Percentiles rank a stretch among this genome's conserved stretches.
These are phyloP conservation scores for Atractosteus spatula DNA, from an alignment of 2,113 vertebrate species.

Conservation along the genomic window DNA sequence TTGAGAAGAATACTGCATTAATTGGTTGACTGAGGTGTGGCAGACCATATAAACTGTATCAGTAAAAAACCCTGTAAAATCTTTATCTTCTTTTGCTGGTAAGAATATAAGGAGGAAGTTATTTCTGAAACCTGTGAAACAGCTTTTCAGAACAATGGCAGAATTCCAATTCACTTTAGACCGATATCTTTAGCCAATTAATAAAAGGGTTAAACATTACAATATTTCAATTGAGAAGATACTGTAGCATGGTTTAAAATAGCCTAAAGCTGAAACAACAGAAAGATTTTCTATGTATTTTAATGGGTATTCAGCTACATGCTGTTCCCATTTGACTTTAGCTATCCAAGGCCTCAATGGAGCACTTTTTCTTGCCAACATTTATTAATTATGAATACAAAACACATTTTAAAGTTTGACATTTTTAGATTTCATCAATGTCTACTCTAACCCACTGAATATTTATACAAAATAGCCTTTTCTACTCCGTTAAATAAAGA, in stretches of 20 bases:
- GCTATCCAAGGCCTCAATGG: slow-evolving; percentile 11
- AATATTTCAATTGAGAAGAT: background rate
- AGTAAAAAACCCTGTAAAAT: background rate
- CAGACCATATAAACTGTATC: background rate
- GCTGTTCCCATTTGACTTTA: slow-evolving; percentile 17
- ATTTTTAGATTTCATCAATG: slow-evolving; percentile 37
- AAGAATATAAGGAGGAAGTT: background rate
- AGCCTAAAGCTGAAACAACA: slow-evolving; percentile 10
- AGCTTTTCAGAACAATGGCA: no score
- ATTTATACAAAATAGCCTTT: slow-evolving; percentile 23
- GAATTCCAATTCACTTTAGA: background rate
- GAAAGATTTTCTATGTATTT: background rate
- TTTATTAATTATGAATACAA: slow-evolving; percentile 37
- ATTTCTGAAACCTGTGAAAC: no score
- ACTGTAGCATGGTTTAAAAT: background rate
- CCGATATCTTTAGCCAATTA: background rate
- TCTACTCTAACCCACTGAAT: slow-evolving; percentile 17
- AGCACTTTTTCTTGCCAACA: slow-evolving; percentile 26
- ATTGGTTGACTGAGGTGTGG: background rate
- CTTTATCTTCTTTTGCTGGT: background rate
- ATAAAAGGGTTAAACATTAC: background rate
- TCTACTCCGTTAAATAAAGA: slow-evolving; percentile 35
- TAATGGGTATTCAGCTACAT: slow-evolving; percentile 9
- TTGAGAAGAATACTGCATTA: background rate
- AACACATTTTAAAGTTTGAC: slow-evolving; percentile 26